These are phyloP conservation scores for Centruroides sculpturatus DNA, from an alignment of 1,140 invertebrate genomes.

Conservation along the genomic window DNA sequence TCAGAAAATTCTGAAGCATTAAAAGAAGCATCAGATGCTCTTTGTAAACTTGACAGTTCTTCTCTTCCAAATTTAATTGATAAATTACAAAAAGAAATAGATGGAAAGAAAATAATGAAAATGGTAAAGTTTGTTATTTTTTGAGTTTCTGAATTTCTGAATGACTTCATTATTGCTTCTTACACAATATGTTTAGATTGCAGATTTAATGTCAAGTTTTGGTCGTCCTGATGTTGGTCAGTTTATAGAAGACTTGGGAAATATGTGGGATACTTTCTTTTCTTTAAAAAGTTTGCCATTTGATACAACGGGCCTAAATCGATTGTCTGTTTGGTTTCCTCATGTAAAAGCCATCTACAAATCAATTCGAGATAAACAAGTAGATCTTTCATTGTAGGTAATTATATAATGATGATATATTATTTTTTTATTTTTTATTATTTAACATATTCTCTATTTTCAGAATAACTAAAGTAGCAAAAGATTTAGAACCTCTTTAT, in stretches of 20 bases:
- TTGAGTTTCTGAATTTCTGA: no score
- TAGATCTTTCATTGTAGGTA: not conserved
- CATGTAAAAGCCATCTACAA: not conserved
- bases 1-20: not conserved
- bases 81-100: not conserved
- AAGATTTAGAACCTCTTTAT: not conserved
- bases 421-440: no score
- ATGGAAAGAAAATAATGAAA: not conserved
- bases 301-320: no score
- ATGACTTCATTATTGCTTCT: no score
- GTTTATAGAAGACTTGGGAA: conserved; percentile 4
- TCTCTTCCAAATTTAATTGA: not conserved
- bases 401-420: not conserved
- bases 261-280: conserved; percentile 1
- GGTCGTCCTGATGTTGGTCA: conserved; percentile 8
- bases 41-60: not conserved
- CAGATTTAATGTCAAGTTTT: conserved; percentile 1
- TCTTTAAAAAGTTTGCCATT: conserved; percentile 1
- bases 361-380: not conserved
- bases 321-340: not conserved
- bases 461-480: not conserved
- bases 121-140: not conserved
- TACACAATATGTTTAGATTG: no score
- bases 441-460: no score
- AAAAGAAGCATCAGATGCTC: not conserved